phyloP scores from a whole-genome alignment of 2,797 vertebrate genomes.

The Clarias fuscus region DNA sequence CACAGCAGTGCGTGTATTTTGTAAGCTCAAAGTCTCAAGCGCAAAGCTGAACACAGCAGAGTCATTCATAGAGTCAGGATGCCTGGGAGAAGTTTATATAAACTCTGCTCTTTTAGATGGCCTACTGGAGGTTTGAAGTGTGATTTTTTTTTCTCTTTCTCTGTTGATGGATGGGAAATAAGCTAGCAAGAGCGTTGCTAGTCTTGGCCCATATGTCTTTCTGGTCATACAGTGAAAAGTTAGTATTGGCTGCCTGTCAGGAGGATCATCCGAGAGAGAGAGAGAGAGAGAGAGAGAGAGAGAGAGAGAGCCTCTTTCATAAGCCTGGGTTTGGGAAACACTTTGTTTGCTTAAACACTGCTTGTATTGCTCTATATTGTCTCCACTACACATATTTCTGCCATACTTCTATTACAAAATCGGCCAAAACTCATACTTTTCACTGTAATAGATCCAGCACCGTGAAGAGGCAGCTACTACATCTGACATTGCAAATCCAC shows the following conservation, averaged over 20 bases:
- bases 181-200: constrained; percentile 54
- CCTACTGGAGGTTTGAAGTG: constrained; percentile 58
- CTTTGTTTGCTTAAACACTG: not conserved
- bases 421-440: not conserved
- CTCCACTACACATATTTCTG: constrained; percentile 9
- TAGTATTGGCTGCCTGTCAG: constrained; percentile 44
- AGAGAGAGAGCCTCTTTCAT: not conserved
- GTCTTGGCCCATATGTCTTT: constrained; percentile 60
- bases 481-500: constrained; percentile 2
- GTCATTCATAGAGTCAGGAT: constrained; percentile 64
- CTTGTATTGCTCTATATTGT: constrained; percentile 6
- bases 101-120: constrained; percentile 59
- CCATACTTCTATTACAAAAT: constrained; percentile 6
- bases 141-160: constrained; percentile 51
- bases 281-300: not conserved
- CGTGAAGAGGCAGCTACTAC: not conserved
- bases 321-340: constrained; percentile 1
- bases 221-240: constrained; percentile 51
- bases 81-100: constrained; percentile 56
- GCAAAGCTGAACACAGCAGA: constrained; percentile 62
- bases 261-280: constrained; percentile 25
- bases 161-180: constrained; percentile 60
- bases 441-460: not conserved
- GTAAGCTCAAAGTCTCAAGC: constrained; percentile 64
- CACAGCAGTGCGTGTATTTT: constrained; percentile 16